A percentile compares a stretch with the other conserved stretches of the same genome.
Conservation (phyloP, 2,888 invertebrate species). For the Himalopsyche tibetana region DNA sequence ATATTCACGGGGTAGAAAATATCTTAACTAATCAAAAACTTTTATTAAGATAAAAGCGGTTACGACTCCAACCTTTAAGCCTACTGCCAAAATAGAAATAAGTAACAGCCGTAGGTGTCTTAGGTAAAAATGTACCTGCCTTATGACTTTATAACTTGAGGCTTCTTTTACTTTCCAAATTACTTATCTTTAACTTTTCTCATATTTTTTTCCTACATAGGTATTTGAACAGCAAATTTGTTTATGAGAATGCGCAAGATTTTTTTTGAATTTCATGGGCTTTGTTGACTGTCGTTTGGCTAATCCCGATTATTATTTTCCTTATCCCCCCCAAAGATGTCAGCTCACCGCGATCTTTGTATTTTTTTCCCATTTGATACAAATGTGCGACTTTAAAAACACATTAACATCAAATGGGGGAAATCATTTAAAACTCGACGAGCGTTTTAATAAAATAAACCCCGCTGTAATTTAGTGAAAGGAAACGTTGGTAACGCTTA, state of each 20-base stretch:
- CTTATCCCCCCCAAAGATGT: not conserved
- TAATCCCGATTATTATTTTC: constrained; percentile 18
- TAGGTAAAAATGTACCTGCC: constrained; percentile 30
- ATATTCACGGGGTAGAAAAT: too few species aligned
- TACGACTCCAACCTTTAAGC: not conserved
- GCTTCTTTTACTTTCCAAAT: constrained; percentile 34
- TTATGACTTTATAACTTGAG: constrained; percentile 34
- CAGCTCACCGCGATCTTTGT: constrained; percentile 1
- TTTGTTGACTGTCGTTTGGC: constrained; percentile 6
- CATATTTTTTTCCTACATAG: constrained; percentile 26
- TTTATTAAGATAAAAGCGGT: not conserved
- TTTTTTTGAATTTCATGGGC: constrained; percentile 30
- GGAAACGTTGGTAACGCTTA: not conserved
- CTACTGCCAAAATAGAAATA: constrained; percentile 9
- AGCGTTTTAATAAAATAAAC: constrained; percentile 2
- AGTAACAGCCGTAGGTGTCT: constrained; percentile 34
- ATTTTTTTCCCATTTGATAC: constrained; percentile 7
- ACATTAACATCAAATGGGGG: constrained; percentile 30
- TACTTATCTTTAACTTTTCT: constrained; percentile 34
- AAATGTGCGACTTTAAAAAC: constrained; percentile 27
- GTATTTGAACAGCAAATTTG: constrained; percentile 28
- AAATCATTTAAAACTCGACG: constrained; percentile 11
- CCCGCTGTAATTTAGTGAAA: not conserved
- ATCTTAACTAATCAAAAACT: too few species aligned
- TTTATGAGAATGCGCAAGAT: constrained; percentile 20